A percentile compares a stretch with the other conserved stretches of the same genome.
These are phyloP conservation scores for Leptocoma aspasia DNA, from an alignment of 2,113 vertebrate genomes.

Conservation along the genomic window DNA sequence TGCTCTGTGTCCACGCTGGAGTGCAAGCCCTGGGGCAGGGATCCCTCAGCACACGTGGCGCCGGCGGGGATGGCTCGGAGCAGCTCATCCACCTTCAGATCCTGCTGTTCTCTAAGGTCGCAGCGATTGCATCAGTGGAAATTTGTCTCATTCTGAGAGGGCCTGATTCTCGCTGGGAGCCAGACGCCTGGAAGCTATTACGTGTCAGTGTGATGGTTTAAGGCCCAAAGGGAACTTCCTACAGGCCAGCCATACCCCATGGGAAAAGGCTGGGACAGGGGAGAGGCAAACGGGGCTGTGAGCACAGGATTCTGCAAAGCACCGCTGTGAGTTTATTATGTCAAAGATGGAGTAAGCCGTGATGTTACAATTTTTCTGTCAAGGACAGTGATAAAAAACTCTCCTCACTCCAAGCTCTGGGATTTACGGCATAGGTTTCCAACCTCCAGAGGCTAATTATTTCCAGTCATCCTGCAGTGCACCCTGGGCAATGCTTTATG, in stretches of 20 bases:
- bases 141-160: not conserved
- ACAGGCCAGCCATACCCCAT: not conserved
- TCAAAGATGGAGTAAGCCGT: conserved; percentile 25
- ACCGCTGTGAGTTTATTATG: conserved; percentile 25
- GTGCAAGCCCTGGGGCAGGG: not conserved
- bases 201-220: not conserved
- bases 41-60: not conserved
- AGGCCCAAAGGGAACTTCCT: not conserved
- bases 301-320: not conserved
- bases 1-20: not conserved
- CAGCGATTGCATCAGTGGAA: not conserved
- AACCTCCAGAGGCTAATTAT: conserved; percentile 72
- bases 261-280: not conserved
- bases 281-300: not conserved
- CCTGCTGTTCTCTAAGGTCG: rapidly evolving
- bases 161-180: not conserved
- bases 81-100: not conserved
- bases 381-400: conserved; percentile 50
- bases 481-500: conserved; percentile 67
- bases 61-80: rapidly evolving
- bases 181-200: not conserved
- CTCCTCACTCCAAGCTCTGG: conserved; percentile 22
- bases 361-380: conserved; percentile 60
- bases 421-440: conserved; percentile 60
- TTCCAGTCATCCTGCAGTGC: conserved; percentile 62